A percentile compares a stretch with the other conserved stretches of the same genome.
Conservation (phyloP, 2,797 vertebrate species). For the Poecilia wingei region DNA sequence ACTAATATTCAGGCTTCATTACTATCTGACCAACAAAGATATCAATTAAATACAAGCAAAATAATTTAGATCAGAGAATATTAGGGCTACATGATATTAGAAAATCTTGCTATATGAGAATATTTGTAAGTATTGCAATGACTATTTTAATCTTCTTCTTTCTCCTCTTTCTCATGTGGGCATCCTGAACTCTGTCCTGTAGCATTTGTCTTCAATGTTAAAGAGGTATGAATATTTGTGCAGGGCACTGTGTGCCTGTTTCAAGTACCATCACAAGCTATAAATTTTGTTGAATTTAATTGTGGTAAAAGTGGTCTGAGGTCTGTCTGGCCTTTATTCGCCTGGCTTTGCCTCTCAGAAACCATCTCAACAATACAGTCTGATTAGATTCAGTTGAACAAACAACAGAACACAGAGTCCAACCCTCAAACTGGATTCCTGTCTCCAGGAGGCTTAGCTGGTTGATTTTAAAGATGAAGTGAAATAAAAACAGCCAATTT, state of each 20-base stretch:
- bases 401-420: constrained; percentile 3
- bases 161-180: background rate
- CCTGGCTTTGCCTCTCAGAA: background rate
- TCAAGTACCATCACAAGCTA: background rate
- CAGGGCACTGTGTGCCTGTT: background rate
- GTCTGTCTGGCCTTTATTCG: constrained; percentile 3
- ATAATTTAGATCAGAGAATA: background rate
- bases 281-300: background rate
- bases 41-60: background rate
- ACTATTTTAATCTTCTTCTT: background rate
- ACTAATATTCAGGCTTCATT: no score
- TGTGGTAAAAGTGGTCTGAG: background rate
- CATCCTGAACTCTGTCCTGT: background rate
- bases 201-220: background rate
- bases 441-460: background rate
- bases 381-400: constrained; percentile 14
- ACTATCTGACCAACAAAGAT: no score
- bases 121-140: background rate
- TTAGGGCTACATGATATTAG: background rate
- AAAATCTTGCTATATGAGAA: background rate
- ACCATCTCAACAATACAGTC: constrained; percentile 13
- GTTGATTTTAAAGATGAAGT: background rate
- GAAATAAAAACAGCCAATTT: background rate
- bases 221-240: background rate
- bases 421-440: background rate